These are phyloP conservation scores for Silurus glanis DNA, from an alignment of 2,113 vertebrate genomes.

Conservation along the genomic window DNA sequence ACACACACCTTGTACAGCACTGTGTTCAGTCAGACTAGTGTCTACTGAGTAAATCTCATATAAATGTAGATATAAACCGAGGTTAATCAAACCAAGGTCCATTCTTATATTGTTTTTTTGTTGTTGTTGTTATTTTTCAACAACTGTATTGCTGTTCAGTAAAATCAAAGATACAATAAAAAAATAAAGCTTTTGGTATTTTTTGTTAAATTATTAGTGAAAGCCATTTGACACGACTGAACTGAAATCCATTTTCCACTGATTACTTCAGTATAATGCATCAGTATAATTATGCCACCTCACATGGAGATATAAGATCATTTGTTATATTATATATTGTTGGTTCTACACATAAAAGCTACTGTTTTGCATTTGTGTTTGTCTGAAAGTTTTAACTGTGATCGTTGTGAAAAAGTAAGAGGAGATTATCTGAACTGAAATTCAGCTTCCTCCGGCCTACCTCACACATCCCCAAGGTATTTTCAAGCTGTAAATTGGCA, in stretches of 20 bases:
- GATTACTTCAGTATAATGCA: background rate
- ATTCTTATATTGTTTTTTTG: background rate
- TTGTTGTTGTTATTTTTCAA: background rate
- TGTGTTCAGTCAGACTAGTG: background rate
- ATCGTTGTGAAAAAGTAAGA: background rate
- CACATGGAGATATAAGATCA: background rate
- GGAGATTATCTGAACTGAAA: background rate
- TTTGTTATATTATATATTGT: background rate
- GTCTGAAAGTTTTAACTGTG: background rate
- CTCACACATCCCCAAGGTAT: background rate
- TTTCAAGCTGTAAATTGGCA: slow-evolving; percentile 5
- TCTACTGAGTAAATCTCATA: background rate
- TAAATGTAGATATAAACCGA: slow-evolving; percentile 6
- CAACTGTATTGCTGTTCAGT: background rate
- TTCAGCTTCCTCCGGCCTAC: background rate
- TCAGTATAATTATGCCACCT: background rate
- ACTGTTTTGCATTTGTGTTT: background rate
- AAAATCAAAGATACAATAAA: background rate
- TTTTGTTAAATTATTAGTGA: too few species aligned
- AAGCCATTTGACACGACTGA: too few species aligned
- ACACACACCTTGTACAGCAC: background rate
- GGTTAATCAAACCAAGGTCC: background rate
- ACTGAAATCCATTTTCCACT: background rate
- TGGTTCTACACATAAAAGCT: background rate
- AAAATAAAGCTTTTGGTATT: background rate